Evolutionary conservation across 2,888 invertebrate genomes (phyloP), one percentile per base, ranked within the genome.

Genomic region (Drosophila paramelanica): DNA sequence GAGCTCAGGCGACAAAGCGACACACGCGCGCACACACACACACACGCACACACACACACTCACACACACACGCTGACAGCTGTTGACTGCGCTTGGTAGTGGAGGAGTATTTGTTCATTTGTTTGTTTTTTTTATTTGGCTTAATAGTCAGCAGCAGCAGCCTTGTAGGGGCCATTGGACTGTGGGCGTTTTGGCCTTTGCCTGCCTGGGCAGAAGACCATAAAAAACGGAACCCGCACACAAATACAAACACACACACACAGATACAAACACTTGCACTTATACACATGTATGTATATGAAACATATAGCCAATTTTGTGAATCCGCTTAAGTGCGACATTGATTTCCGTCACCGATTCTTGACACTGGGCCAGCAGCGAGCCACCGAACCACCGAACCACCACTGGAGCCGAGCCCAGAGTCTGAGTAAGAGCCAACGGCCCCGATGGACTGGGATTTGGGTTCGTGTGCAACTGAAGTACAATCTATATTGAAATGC

Each of bases 291-390:
- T 5, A 38, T 14, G 27, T 11, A 36, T 42, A 46, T 72, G 72
- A 73, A 84, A 73, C 78, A 89, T 87, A 78, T 81, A 89, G 89
- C 88, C 83, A 83, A 83, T 83, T 89, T 83, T 81, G 79, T 41
- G 88, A 89, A 83, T 83, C 83, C 83, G 83, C 83, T 87, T 83
- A 89, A 83, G 83, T 83, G 89, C 89, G 88, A 83, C 83, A 89
- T 83, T 83, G 83, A 89, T 83, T 83, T 83, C 88, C 89, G 83
- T 87, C 89, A 77, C 65, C 70, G 81, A 84, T 83, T 87, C 75
- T 75, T 69, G 81, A 84, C 85, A 84, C 83, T 78, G 71, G 70
- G 70, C 87, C 77, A 68, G 67, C 62, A 55, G 43, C 43, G 58
- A 33, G 17, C 27, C 51, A 59, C 17, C 38, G 14, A 23, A 7